These are phyloP conservation scores for Phenganax stokvisi DNA, from an alignment of 92 coral and sea anemone species.

Conservation along the genomic window DNA sequence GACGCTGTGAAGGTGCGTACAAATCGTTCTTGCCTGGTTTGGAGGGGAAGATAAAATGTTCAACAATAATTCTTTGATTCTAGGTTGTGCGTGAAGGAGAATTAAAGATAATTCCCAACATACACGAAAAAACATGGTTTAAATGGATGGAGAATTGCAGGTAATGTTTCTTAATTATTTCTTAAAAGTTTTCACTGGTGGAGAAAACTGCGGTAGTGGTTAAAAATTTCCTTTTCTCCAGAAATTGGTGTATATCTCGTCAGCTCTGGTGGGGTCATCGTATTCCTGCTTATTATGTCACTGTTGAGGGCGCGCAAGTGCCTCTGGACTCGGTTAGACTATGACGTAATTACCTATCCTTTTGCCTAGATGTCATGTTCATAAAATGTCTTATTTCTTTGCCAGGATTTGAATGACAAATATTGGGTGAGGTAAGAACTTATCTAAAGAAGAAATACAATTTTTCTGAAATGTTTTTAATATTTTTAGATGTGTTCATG, in stretches of 20 bases:
- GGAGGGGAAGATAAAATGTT: neutral
- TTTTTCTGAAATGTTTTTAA: neutral
- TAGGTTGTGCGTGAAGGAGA: conserved; percentile 93
- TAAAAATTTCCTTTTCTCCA: neutral
- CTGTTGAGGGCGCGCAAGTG: conserved; percentile 64
- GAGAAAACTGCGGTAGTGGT: too few species aligned
- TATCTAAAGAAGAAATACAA: neutral
- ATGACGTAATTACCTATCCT: neutral
- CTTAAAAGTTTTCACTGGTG: too few species aligned
- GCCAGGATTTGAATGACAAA: conserved; percentile 83
- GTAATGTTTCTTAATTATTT: conserved; percentile 32
- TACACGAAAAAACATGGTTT: conserved; percentile 90
- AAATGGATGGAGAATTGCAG: conserved; percentile 93
- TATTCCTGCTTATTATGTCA: conserved; percentile 88
- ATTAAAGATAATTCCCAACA: conserved; percentile 74
- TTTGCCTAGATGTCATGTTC: neutral
- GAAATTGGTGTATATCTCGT: conserved; percentile 99
- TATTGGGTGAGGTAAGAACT: conserved; percentile 85
- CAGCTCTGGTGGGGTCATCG: conserved; percentile 99
- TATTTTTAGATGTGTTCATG: neutral
- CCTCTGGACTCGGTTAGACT: conserved; percentile 81
- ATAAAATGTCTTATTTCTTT: conserved; percentile 2
- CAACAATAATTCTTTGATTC: neutral
- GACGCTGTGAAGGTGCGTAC: conserved; percentile 79
- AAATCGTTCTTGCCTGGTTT: neutral